Evolutionary conservation across 2,888 invertebrate genomes (phyloP), one percentile per base, ranked within the genome.

Genomic region (Timema podura): DNA sequence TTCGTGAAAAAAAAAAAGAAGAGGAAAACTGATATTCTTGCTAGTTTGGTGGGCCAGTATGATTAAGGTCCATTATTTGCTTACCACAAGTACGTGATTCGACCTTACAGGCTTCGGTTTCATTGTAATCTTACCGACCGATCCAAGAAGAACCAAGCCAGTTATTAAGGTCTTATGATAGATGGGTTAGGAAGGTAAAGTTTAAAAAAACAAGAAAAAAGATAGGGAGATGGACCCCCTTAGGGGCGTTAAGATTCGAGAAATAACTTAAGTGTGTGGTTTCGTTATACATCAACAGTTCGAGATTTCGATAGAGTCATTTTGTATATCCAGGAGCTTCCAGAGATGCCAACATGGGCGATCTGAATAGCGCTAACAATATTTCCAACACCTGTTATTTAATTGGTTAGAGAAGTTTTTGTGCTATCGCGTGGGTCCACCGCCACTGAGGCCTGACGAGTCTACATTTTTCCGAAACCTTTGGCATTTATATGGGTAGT

Each of bases 61-160:
- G 54, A 69, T 71, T 69, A 71, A 69, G 71, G 71, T 49, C 47
- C 69, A 69, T 48, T 71, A 71, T 71, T 71, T 71, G 71, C 71
- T 71, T 71, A 69, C 69, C 69, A 67, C 66, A 69, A 71, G 67
- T 69, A 68, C 54, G 67, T 69, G 71, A 67, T 69, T 71, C 71
- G 71, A 67, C 71, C 71, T 71, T 71, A 71, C 49, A 67, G 69
- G 69, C 67, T 64, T 54, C 65, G 16, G 61, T 13, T 5, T n/a
- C 71, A 68, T 68, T 71, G 71, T 71, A 71, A 71, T 71, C 69
- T 69, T 16, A 51, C 57, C 65, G 65, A 54, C 45, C 64, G 69
- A 65, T 54, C 69, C 65, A 64, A 13, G 44, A 30, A 30, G 30
- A 61, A 45, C 61, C 10, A 61, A 61, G 61, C 61, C 44, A 61